phyloP scores from a whole-genome alignment of 2,797 vertebrate species.

The Micrastur ruficollis region DNA sequence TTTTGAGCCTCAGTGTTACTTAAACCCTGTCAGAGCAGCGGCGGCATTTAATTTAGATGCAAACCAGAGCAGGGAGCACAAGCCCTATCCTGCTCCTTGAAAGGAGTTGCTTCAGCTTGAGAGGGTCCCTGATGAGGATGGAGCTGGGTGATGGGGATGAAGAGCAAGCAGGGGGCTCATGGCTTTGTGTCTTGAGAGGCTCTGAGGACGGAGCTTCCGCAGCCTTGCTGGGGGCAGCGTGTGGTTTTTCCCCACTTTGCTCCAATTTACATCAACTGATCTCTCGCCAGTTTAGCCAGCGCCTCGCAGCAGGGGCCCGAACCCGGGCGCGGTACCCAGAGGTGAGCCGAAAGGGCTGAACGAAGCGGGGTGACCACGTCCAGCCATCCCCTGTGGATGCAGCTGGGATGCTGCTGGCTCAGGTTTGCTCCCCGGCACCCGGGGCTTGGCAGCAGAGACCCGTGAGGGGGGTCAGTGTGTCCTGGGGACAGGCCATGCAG shows the following conservation, averaged over 20 bases:
- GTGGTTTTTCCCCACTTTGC: background rate
- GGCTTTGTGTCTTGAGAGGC: background rate
- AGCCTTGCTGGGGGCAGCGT: rapidly evolving
- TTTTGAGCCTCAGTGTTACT: background rate
- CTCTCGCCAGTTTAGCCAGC: background rate
- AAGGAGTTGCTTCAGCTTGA: background rate
- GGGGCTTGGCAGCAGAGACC: background rate
- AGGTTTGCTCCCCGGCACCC: background rate
- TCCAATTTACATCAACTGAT: background rate
- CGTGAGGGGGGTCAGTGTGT: rapidly evolving
- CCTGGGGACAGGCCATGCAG: background rate
- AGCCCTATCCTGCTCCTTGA: background rate
- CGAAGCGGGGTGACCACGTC: rapidly evolving
- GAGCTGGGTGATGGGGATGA: background rate
- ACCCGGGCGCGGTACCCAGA: background rate
- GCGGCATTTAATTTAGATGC: background rate
- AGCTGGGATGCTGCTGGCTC: background rate
- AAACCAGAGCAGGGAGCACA: background rate
- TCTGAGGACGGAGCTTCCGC: background rate
- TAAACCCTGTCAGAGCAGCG: background rate
- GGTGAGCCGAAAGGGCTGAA: rapidly evolving
- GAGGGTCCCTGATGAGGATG: background rate
- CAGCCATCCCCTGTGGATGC: background rate
- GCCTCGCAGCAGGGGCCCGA: background rate
- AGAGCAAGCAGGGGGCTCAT: rapidly evolving